These are phyloP conservation scores for Gallirallus australis DNA, from an alignment of 2,797 vertebrate species.

Conservation along the genomic window DNA sequence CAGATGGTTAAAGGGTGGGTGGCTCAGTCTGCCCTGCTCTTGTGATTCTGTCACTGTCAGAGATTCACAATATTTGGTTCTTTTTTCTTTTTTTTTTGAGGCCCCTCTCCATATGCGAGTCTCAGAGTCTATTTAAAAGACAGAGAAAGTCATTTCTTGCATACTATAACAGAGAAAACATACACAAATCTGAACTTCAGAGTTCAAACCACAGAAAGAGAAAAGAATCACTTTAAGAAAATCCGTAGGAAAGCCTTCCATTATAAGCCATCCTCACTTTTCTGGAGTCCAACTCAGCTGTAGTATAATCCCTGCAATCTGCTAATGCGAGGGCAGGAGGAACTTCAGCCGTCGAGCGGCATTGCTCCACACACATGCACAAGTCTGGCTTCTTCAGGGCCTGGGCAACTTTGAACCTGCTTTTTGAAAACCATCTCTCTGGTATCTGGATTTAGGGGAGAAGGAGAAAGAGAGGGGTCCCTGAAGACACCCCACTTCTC, in stretches of 20 bases:
- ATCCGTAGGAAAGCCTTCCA: neutral
- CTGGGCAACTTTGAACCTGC: neutral
- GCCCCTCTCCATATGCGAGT: neutral
- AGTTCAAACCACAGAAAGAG: conserved; percentile 15
- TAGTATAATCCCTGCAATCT: neutral
- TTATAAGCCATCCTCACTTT: neutral
- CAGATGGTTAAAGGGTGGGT: conserved; percentile 13
- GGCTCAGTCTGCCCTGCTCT: conserved; percentile 2
- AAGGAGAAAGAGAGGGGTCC: conserved; percentile 1
- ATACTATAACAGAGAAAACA: neutral
- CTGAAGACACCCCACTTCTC: conserved; percentile 13
- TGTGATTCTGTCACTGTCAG: conserved; percentile 17
- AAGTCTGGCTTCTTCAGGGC: neutral
- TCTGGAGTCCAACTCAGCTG: neutral
- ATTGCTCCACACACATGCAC: neutral
- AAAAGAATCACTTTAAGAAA: neutral
- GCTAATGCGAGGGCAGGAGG: neutral
- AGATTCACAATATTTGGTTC: neutral
- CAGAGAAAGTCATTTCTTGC: conserved; percentile 8
- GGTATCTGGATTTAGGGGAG: neutral
- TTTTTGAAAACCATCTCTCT: neutral
- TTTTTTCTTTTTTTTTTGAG: neutral
- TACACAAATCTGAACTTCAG: conserved; percentile 2
- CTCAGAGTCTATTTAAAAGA: conserved; percentile 17
- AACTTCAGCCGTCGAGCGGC: neutral